Evolutionary conservation across 2,113 vertebrate species (phyloP), one percentile per base, ranked within the genome.

Genomic region (Scophthalmus maximus): DNA sequence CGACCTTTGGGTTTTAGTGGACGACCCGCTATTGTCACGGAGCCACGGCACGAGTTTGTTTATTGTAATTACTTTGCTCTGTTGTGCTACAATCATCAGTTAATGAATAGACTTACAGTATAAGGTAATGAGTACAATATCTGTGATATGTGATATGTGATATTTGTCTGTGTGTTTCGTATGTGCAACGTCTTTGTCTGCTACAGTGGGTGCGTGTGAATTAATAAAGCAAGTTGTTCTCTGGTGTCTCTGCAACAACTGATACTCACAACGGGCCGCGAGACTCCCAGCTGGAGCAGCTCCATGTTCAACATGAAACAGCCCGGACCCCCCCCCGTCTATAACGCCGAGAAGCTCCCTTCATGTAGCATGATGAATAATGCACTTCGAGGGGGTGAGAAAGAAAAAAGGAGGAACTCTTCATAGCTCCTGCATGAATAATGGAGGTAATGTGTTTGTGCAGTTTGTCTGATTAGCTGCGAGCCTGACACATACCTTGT

Each of bases 301-400:
- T 67, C 63, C 47, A 20, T 20, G 71, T 67, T 61, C 75, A 11
- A 79, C 79, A 80, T 75, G 69, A 81, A 82, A 78, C 74, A 34
- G 23, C 8, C n/a, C 23, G 17, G 52, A 63, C 55, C 62, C 25
- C 66, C 25, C 66, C 38, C 49, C 76, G 53, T 78, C 75, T 63
- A 11, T 36, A 42, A 60, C 53, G 49, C 67, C 44, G 30, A 62
- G 58, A 57, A 65, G 58, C 17, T 57, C 61, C 76, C 76, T 86
- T 87, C 75, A 82, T 84, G 68, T 66, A 73, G 57, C 56, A 57
- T 63, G 20, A 86, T 90, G 73, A 89, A 88, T 91, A 87, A 90
- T 86, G 73, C 79, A 88, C 84, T 56, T 44, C 7, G 27, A 49
- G 71, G 27, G 26, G n/a, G n/a, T n/a, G n/a, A 14, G 36, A 12